Evolutionary conservation across 2,113 vertebrate species (phyloP).

Genomic region (Strix aluco): DNA sequence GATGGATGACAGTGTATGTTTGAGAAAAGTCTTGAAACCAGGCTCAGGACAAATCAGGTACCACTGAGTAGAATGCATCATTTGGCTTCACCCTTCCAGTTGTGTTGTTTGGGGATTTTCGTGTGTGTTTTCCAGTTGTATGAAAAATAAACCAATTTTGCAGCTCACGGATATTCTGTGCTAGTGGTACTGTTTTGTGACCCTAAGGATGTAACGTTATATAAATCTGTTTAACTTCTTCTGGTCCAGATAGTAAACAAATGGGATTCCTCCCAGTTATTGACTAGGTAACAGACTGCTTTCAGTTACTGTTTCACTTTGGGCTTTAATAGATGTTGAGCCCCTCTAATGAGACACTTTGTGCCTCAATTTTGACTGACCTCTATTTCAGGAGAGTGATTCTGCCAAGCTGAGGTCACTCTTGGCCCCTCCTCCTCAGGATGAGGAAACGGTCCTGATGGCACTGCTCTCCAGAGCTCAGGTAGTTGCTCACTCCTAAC

Average conservation of each 20-base stretch:
- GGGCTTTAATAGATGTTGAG: not conserved
- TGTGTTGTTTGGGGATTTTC: not conserved
- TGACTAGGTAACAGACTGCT: not conserved
- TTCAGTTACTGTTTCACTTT: not conserved
- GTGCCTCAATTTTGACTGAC: not conserved
- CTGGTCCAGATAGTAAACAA: not conserved
- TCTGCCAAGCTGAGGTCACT: conserved; percentile 1
- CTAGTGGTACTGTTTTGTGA: not conserved
- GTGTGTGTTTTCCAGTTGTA: not conserved
- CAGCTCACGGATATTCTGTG: not conserved
- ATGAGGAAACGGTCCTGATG: not conserved
- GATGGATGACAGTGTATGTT: not conserved
- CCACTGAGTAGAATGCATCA: not conserved
- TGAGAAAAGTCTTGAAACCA: not conserved
- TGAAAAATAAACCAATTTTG: not conserved
- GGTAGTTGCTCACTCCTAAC: not conserved
- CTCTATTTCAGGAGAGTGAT: not conserved
- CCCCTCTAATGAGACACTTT: not conserved
- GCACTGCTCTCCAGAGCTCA: not conserved
- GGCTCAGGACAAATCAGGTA: not conserved
- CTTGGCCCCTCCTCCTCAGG: not conserved
- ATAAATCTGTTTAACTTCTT: not conserved
- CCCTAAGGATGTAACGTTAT: not conserved
- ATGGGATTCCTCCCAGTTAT: not conserved
- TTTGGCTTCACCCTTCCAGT: not conserved